A percentile compares a stretch with the other conserved stretches of the same genome.
Conservation (phyloP, 2,888 invertebrate species). For the Bhutanitis thaidina region DNA sequence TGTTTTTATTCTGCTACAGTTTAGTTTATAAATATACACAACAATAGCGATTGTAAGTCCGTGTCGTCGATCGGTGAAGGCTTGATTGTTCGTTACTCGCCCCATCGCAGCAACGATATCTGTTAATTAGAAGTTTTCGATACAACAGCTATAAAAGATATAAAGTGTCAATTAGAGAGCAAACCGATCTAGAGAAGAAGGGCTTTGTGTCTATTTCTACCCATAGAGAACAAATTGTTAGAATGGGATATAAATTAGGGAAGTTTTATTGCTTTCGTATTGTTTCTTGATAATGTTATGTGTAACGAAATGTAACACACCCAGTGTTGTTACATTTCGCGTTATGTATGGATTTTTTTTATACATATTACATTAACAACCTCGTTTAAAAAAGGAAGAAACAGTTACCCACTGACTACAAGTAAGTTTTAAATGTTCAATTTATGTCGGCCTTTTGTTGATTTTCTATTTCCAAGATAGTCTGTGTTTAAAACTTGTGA, state of each 20-base stretch:
- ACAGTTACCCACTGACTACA: no score
- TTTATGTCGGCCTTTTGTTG: no score
- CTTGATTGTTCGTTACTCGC: constrained; percentile 49
- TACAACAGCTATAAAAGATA: constrained; percentile 52
- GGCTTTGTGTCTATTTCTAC: constrained; percentile 43
- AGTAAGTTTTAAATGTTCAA: no score
- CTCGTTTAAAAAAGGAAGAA: no score
- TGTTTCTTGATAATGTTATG: constrained; percentile 36
- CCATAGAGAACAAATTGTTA: constrained; percentile 47
- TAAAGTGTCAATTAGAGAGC: constrained; percentile 65
- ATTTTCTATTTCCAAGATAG: no score
- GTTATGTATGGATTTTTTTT: no score
- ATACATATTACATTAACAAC: no score
- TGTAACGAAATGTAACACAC: no score
- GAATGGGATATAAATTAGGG: constrained; percentile 44
- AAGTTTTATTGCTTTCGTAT: constrained; percentile 45
- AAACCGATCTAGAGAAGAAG: constrained; percentile 28
- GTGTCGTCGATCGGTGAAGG: constrained; percentile 31
- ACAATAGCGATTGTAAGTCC: constrained; percentile 17
- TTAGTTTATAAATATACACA: neutral
- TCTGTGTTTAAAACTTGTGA: no score
- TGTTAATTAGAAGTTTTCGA: constrained; percentile 60
- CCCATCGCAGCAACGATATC: constrained; percentile 41
- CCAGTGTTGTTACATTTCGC: no score
- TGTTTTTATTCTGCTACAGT: neutral